phyloP scores from a whole-genome alignment of 2,113 vertebrate species.

The Orthonyx spaldingii region DNA sequence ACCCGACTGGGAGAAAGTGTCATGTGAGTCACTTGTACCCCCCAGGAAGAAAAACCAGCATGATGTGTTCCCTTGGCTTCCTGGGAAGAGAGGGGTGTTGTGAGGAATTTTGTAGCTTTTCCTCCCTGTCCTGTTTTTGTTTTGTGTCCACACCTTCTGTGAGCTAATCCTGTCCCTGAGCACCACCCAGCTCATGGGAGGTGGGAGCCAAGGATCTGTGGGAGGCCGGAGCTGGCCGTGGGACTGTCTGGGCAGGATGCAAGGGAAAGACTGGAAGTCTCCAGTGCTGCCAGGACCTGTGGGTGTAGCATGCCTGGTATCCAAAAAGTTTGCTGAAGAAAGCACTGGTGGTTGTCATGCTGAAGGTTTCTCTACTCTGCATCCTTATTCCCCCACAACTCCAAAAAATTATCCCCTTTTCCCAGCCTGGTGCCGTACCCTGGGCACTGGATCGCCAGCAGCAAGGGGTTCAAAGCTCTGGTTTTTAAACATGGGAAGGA shows the following conservation, averaged over 20 bases:
- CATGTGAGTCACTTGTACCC: not conserved
- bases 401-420: not conserved
- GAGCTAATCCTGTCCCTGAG: not conserved
- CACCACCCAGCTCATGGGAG: not conserved
- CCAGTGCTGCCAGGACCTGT: not conserved
- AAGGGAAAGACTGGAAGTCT: not conserved
- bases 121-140: not conserved
- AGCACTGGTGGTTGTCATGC: not conserved
- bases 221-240: not conserved
- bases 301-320: too few species aligned
- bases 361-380: not conserved
- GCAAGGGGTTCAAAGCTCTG: not conserved
- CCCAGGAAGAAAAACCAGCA: not conserved
- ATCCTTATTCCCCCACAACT: not conserved
- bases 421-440: not conserved
- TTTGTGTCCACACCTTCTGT: not conserved
- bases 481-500: not conserved
- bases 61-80: not conserved
- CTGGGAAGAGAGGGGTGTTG: not conserved
- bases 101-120: not conserved
- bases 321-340: not conserved
- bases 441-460: not conserved
- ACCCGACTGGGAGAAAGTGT: not conserved
- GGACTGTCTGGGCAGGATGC: not conserved
- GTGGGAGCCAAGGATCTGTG: not conserved